Conservation (phyloP, 2,797 vertebrate genomes). For the Columba guinea region DNA sequence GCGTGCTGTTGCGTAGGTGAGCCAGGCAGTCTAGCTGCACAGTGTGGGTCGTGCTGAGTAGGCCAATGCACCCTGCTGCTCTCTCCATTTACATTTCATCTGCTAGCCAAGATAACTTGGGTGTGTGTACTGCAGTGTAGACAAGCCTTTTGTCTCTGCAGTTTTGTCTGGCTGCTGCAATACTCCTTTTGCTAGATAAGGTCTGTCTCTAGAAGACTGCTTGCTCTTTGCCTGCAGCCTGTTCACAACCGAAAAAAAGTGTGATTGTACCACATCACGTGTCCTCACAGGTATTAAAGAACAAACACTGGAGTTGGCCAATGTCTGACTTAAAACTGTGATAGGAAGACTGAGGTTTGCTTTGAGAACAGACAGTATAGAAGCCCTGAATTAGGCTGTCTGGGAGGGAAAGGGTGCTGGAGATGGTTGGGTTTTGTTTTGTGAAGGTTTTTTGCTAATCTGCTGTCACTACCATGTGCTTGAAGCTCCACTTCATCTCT, state of each 20-base stretch:
- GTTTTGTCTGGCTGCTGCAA: neutral
- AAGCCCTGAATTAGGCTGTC: neutral
- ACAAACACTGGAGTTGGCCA: neutral
- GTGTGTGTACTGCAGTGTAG: neutral
- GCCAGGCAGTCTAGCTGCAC: neutral
- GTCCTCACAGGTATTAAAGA: neutral
- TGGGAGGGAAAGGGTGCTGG: neutral
- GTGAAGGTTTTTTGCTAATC: neutral
- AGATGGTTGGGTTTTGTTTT: neutral
- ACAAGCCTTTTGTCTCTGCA: neutral
- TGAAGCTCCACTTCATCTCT: neutral
- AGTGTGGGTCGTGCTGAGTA: neutral
- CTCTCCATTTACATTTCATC: neutral
- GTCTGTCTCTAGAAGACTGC: neutral
- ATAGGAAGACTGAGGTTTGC: neutral
- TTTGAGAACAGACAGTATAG: neutral
- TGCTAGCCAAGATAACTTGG: neutral
- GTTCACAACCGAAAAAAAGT: neutral
- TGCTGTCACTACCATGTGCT: rapidly evolving
- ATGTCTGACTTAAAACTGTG: neutral
- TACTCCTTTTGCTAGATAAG: neutral
- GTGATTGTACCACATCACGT: rapidly evolving
- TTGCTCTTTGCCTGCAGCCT: neutral
- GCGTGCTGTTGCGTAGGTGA: rapidly evolving
- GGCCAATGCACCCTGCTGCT: neutral